Conservation (phyloP, 1,140 invertebrate species). For the Camponotus vicinus region DNA sequence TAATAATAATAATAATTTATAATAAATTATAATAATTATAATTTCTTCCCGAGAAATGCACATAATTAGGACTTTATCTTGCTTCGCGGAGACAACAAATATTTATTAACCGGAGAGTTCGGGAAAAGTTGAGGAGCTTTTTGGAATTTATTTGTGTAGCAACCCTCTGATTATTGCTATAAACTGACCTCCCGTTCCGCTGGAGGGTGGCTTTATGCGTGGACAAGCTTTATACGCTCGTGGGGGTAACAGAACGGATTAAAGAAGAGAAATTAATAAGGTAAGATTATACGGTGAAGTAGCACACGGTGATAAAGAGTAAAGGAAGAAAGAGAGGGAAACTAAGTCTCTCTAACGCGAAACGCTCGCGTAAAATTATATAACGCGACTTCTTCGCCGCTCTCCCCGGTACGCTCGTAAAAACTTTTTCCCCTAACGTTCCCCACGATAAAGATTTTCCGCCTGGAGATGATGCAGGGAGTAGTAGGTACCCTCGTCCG, state of each 20-base stretch:
- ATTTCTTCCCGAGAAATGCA: not conserved
- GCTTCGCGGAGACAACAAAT: not conserved
- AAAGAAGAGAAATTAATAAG: conserved; percentile 61
- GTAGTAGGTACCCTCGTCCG: conserved; percentile 33
- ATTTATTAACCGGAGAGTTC: conserved; percentile 40
- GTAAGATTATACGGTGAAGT: conserved; percentile 43
- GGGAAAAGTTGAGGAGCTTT: conserved; percentile 8
- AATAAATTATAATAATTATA: conserved; percentile 16
- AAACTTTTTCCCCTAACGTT: conserved; percentile 60
- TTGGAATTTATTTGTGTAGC: conserved; percentile 24
- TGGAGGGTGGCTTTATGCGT: conserved; percentile 19
- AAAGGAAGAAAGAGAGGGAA: conserved; percentile 2
- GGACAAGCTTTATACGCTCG: conserved; percentile 38
- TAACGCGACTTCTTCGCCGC: conserved; percentile 47
- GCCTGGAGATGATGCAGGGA: conserved; percentile 43
- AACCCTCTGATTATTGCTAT: conserved; percentile 44
- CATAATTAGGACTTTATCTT: conserved; percentile 33
- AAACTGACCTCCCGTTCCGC: conserved; percentile 30
- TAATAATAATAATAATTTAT: not conserved
- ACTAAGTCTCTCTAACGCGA: conserved; percentile 30
- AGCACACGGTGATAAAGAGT: conserved; percentile 34
- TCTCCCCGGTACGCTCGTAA: conserved; percentile 38
- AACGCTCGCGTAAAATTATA: conserved; percentile 55
- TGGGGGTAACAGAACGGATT: conserved; percentile 8
- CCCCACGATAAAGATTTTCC: conserved; percentile 48